A percentile compares a stretch with the other conserved stretches of the same genome.
These are phyloP conservation scores for Carassius auratus DNA, from an alignment of 2,113 vertebrate genomes.

Conservation along the genomic window DNA sequence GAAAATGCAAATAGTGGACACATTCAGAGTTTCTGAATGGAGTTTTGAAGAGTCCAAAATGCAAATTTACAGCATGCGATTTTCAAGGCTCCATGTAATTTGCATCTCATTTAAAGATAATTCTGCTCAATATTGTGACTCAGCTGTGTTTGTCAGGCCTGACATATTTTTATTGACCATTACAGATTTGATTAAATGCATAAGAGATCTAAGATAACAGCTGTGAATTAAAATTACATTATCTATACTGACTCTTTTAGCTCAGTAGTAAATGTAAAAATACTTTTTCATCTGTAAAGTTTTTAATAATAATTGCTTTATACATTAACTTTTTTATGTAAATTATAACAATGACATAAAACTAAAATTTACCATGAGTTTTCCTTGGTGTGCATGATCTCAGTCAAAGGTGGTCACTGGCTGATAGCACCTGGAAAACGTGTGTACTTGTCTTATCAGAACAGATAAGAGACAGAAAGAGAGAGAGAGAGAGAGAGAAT, in stretches of 20 bases:
- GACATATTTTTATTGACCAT: constrained; percentile 8
- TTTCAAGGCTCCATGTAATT: not conserved
- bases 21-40: not conserved
- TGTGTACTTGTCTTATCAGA: constrained; percentile 24
- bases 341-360: not conserved
- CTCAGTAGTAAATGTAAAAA: not conserved
- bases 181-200: not conserved
- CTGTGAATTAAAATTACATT: not conserved
- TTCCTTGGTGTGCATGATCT: constrained; percentile 69
- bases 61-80: not conserved
- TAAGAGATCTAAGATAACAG: not conserved
- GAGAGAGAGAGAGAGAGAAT: not conserved
- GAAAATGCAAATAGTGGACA: not conserved
- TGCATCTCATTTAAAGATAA: constrained; percentile 11
- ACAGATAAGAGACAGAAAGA: constrained; percentile 37
- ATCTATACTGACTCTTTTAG: not conserved
- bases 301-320: not conserved
- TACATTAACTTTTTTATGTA: not conserved
- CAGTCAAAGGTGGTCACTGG: not conserved
- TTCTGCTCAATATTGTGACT: not conserved
- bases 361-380: constrained; percentile 65
- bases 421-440: constrained; percentile 2
- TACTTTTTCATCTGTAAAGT: not conserved
- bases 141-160: not conserved
- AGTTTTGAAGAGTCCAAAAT: not conserved